Percentiles rank a stretch among this genome's conserved stretches.
Evolutionary conservation across 1,140 invertebrate species (phyloP).

Genomic region (Apolygus lucorum): DNA sequence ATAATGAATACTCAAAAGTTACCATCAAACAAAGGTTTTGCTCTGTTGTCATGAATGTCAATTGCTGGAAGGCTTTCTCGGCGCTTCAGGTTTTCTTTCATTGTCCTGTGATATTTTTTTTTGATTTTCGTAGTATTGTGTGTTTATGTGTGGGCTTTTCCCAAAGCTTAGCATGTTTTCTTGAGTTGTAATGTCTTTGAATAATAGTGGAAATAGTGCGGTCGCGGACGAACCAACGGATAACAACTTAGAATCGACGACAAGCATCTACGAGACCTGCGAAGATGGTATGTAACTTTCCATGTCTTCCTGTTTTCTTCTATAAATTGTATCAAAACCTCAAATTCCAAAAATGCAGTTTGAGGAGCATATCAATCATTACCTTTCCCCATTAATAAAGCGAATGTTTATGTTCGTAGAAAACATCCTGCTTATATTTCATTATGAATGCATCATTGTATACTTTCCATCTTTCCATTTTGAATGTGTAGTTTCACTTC

Average conservation of each 20-base stretch:
- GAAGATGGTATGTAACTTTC: not conserved
- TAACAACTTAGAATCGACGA: not conserved
- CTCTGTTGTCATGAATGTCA: slow-evolving; percentile 1
- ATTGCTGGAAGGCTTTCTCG: slow-evolving; percentile 8
- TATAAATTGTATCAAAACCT: not conserved
- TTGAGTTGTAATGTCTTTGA: slow-evolving; percentile 1
- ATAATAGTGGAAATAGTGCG: slow-evolving; percentile 1
- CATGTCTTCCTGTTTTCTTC: not conserved
- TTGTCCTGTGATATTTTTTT: not conserved
- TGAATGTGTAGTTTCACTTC: slow-evolving; percentile 8
- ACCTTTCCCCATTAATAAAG: no score
- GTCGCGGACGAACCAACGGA: not conserved
- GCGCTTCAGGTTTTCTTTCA: slow-evolving; percentile 4
- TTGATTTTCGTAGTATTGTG: not conserved
- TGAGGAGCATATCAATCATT: no score
- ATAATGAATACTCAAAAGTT: not conserved
- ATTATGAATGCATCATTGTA: no score
- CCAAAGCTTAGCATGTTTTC: not conserved
- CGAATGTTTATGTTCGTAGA: no score
- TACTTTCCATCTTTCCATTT: not conserved
- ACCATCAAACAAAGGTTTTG: not conserved
- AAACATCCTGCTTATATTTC: no score
- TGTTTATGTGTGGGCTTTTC: not conserved
- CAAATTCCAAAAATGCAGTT: not conserved
- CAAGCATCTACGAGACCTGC: not conserved